Evolutionary conservation across 1,140 invertebrate genomes (phyloP).

Genomic region (Brachionus paranguensis): DNA sequence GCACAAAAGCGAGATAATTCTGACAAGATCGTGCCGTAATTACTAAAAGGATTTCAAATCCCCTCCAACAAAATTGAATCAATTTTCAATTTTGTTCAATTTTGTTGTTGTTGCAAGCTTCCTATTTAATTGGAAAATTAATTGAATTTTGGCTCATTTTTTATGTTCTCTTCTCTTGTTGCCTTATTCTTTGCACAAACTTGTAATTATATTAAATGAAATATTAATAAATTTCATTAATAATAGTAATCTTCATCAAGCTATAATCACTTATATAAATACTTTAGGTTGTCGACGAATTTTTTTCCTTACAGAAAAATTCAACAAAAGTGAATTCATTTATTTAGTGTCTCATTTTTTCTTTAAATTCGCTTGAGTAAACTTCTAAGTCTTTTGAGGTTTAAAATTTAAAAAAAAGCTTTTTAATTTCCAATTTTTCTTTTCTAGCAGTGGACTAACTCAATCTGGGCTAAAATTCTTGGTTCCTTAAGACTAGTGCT

Average conservation of each 20-base stretch:
- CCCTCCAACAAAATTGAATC: not conserved
- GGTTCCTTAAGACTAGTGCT: too few species aligned
- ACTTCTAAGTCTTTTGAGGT: not conserved
- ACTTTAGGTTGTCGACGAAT: not conserved
- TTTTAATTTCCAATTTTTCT: too few species aligned
- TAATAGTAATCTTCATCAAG: slow-evolving; percentile 15
- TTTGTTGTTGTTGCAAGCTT: not conserved
- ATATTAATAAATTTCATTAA: slow-evolving; percentile 20
- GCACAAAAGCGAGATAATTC: not conserved
- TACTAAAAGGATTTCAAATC: not conserved
- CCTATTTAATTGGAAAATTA: slow-evolving; percentile 26
- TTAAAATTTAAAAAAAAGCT: too few species aligned
- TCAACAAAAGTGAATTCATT: not conserved
- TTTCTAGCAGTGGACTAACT: too few species aligned
- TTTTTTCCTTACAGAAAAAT: not conserved
- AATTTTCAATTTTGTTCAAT: too few species aligned
- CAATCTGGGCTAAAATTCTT: too few species aligned
- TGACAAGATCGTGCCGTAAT: not conserved
- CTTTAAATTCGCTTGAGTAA: not conserved
- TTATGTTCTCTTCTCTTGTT: not conserved
- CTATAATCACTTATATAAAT: not conserved
- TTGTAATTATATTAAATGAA: slow-evolving; percentile 19
- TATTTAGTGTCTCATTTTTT: not conserved
- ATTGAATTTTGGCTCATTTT: not conserved
- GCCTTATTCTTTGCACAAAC: not conserved